Evolutionary conservation across 2,113 vertebrate genomes (phyloP), one percentile per base, ranked within the genome.

Genomic region (Australoheros scitulus): DNA sequence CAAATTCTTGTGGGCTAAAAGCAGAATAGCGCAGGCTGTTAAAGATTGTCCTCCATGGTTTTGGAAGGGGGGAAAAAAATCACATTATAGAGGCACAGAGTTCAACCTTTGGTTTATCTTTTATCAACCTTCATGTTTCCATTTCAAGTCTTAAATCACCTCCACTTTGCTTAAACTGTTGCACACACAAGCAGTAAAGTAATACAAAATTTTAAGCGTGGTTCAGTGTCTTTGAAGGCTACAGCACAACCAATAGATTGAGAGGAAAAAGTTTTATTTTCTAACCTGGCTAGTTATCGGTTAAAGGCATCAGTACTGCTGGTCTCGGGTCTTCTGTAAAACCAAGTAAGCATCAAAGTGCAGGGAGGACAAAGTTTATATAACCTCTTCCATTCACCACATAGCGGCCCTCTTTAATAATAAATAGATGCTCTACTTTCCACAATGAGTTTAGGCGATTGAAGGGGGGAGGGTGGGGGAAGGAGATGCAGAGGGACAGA

Each of bases 121-220:
- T 4, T 9, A 50, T 20, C 65, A 50, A 50, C 18, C 2, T 50
- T 50, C 3, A 20, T 15, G 50, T 14, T 70, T 22, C 10, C 65
- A 29, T 70, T 70, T 70, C 65, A 70, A 29, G 65, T 50, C 10
- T 29, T 50, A 70, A 50, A 70, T 43, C 65, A 5, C 9, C 24
- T 29, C 43, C 24, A 5, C 10, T 14, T 43, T 43, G 41, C 41
- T 43, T 43, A 5, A 11, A 14, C 41, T 43, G 41, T 43, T 43
- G 13, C 11, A 24, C 43, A 29, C 41, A 50, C 3, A 14, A 29
- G 15, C 24, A 29, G 24, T 50, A 18, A 50, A 50, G 24, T 8
- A 8, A 47, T 0, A 0, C 10, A 13, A 0, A 32, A 52, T 72
- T 72, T 72, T 72, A 72, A 72, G 65, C 24, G 20, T 47, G 32